Base-by-base conservation (phyloP, 2,888 invertebrate genomes). In the Ochropleura plecta region DNA sequence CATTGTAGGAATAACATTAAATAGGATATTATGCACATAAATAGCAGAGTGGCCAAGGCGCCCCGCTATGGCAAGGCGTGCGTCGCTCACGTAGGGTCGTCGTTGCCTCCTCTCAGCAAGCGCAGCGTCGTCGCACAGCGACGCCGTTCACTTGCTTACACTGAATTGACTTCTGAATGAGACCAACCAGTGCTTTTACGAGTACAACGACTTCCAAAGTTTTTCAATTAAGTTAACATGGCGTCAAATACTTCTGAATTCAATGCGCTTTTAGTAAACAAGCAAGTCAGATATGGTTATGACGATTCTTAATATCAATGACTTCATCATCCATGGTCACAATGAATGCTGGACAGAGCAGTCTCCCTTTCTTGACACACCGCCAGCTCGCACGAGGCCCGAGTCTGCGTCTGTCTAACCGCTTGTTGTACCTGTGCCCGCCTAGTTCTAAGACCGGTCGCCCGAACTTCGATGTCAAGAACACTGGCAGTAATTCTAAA, bases 391-490 rank as follows among this genome's bases (percentile, higher is more conserved):
- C 89, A 5, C 88, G 83, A 0, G 77, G 77, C 0, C 93, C 92
- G 3, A 88, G 86, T 30, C 93, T 92, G 3, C 88, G 86, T 30
- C 92, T 88, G 55, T 92, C 91, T 30, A 89, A 88, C 68, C 93
- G 87, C 76, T 91, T 90, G 73, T 94, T 93, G 79, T 92, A 94
- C 48, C 93, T 87, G 65, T 93, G 91, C 0, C 88, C 88, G 0
- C 92, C 92, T 0, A 93, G 85, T 69, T 92, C 92, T 20, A 93
- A 91, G 0, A 92, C 93, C 0, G 93, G 93, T 30, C 86, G 90
- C 1, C 94, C 94, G 20, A 81, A 90, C 51, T 86, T 90, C 3
- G 93, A 91, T 67, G 86, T 88, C n/a, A 89, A 75, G 67, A 91
- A 92, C 7, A 88, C 72, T 4, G 89, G 86, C 14, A 86, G 78